Base-by-base conservation (phyloP, 2,888 invertebrate species). In the Heteromyza rotundicornis region DNA sequence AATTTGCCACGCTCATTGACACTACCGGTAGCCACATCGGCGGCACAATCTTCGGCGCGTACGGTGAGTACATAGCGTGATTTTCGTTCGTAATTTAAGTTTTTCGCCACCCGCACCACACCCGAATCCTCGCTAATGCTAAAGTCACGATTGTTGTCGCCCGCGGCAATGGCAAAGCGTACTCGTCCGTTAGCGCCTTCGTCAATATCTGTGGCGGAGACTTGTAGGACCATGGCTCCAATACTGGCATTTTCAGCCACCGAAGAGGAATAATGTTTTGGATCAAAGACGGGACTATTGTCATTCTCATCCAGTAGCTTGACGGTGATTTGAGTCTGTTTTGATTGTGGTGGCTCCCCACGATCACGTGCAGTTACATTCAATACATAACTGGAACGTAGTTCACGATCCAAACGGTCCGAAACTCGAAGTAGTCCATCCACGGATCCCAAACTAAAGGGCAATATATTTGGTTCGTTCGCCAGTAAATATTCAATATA, bases 181-280 rank as follows among this genome's bases (percentile, higher is more conserved):
- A 97, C 92, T 69, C 94, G 89, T n/a, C 95, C 96, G 84, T 96
- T 96, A 35, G 89, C 85, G 51, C 92, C 95, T 78, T 92, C 92
- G 82, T 96, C 93, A 69, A 92, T 88, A 81, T 95, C 95, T 8
- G 92, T 94, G 14, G 95, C 95, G 1, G 93, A 94, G 19, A 95
- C 93, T 86, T 94, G 93, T 44, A 96, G 82, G 0, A 97, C 92
- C 80, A 92, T 94, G 47, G 93, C 92, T 5, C 96, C 97, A 70
- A 96, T 93, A 69, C 92, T 92, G n/a, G 95, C 93, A 82, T 96
- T 95, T 85, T 97, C 97, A 0, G 94, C 92, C 27, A 96, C 91
- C 2, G 92, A 91, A 1, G 95, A 93, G 65, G 93, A 93, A 79
- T 95, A 96, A 79, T 94, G 94, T 75, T 92, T 90, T 0, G 93